Conservation (phyloP, 2,888 invertebrate species). For the Chrysolina oricalcia region DNA sequence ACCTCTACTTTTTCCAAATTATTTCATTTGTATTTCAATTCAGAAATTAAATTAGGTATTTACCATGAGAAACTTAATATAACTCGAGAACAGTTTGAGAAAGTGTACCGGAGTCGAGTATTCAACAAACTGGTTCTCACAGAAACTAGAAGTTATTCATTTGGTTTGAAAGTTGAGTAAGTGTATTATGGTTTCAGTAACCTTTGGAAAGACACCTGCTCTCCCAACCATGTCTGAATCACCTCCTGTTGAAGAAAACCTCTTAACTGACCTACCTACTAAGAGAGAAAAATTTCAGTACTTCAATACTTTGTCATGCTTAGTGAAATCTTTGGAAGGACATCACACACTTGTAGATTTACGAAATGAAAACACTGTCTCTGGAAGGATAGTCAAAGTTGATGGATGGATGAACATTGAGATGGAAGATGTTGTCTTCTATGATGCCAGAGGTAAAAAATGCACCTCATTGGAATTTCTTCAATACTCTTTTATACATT, state of each 20-base stretch:
- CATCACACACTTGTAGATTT: constrained; percentile 79
- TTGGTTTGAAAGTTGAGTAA: no score
- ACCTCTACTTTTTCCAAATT: no score
- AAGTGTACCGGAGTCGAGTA: no score
- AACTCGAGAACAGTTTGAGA: no score
- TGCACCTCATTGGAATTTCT: not conserved
- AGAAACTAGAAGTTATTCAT: no score
- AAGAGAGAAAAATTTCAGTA: constrained; percentile 53
- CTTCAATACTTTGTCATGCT: constrained; percentile 76
- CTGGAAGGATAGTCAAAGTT: constrained; percentile 76
- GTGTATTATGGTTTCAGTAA: not conserved
- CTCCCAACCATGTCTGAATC: constrained; percentile 7
- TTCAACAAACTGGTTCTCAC: no score
- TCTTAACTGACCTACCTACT: not conserved
- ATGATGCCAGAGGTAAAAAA: constrained; percentile 75
- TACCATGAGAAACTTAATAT: no score
- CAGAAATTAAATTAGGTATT: no score
- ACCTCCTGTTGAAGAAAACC: not conserved
- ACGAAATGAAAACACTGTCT: constrained; percentile 78
- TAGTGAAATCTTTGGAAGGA: constrained; percentile 77
- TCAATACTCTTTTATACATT: not conserved
- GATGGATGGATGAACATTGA: constrained; percentile 83
- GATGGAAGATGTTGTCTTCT: constrained; percentile 77
- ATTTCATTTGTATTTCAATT: no score
- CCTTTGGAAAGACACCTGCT: not conserved